Percentiles rank a stretch among this genome's conserved stretches.
Conservation (phyloP, 2,888 invertebrate genomes). For the Drosophila engyochracea region DNA sequence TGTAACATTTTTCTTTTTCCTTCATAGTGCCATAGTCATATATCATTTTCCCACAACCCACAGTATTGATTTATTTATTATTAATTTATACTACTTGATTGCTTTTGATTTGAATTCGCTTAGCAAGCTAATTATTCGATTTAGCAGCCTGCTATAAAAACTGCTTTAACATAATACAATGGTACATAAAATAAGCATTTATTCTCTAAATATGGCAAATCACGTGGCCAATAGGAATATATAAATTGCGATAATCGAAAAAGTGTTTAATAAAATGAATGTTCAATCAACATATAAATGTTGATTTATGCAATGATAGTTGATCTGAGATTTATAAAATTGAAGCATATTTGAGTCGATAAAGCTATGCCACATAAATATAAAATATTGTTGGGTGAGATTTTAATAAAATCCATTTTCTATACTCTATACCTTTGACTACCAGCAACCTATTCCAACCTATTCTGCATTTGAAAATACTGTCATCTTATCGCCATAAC, state of each 20-base stretch:
- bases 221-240: not conserved
- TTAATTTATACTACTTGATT: constrained; percentile 54
- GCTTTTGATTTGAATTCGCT: constrained; percentile 30
- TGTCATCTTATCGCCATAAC: not conserved
- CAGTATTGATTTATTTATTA: constrained; percentile 45
- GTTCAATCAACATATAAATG: constrained; percentile 1
- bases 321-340: too few relatives aligned
- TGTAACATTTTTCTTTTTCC: constrained; percentile 28
- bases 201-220: constrained; percentile 4
- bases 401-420: not conserved
- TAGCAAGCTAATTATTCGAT: constrained; percentile 20
- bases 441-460: not conserved
- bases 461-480: not conserved
- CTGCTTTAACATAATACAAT: constrained; percentile 12
- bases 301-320: not conserved
- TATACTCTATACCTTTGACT: not conserved
- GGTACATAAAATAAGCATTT: not conserved
- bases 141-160: constrained; percentile 8
- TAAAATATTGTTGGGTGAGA: not conserved
- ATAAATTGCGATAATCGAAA: constrained; percentile 4
- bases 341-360: not conserved
- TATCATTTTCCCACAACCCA: constrained; percentile 23
- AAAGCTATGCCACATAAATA: not conserved
- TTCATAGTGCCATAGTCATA: constrained; percentile 20
- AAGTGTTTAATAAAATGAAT: not conserved